Percentiles rank a stretch among this genome's conserved stretches.
Conservation (phyloP, 2,113 vertebrate species). For the Catharus fuscescens region DNA sequence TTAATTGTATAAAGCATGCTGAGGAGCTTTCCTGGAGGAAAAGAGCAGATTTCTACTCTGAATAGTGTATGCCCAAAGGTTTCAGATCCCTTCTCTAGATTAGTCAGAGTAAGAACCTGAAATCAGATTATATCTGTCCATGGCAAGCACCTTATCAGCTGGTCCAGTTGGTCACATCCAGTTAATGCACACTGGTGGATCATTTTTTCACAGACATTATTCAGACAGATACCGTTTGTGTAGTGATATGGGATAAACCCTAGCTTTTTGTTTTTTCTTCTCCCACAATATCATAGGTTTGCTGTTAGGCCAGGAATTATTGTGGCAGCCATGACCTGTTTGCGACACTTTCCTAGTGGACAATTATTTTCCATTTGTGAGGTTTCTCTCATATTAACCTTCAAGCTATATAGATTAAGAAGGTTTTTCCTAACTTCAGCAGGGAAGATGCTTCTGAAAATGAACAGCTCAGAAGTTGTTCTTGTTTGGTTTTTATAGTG, state of each 20-base stretch:
- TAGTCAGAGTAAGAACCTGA: neutral
- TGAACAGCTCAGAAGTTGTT: neutral
- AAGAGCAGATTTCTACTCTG: neutral
- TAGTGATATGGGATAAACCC: neutral
- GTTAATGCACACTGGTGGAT: rapidly evolving
- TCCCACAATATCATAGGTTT: rapidly evolving
- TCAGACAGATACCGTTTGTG: neutral
- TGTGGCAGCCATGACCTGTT: neutral
- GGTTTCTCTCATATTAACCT: neutral
- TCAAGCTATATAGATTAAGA: neutral
- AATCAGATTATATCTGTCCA: neutral
- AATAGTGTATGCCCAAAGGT: neutral
- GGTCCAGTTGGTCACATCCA: neutral
- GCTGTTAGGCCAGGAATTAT: neutral
- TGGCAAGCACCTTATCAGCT: neutral
- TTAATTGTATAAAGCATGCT: neutral
- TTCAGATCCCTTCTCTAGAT: neutral
- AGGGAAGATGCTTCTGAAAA: neutral
- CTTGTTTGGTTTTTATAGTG: neutral
- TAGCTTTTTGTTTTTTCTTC: neutral
- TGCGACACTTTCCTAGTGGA: neutral
- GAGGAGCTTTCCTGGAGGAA: neutral
- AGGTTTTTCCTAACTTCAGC: neutral
- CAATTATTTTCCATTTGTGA: neutral
- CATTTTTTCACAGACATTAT: neutral